A percentile compares a stretch with the other conserved stretches of the same genome.
phyloP scores from a whole-genome alignment of 2,113 vertebrate genomes.

The Clarias magur region DNA sequence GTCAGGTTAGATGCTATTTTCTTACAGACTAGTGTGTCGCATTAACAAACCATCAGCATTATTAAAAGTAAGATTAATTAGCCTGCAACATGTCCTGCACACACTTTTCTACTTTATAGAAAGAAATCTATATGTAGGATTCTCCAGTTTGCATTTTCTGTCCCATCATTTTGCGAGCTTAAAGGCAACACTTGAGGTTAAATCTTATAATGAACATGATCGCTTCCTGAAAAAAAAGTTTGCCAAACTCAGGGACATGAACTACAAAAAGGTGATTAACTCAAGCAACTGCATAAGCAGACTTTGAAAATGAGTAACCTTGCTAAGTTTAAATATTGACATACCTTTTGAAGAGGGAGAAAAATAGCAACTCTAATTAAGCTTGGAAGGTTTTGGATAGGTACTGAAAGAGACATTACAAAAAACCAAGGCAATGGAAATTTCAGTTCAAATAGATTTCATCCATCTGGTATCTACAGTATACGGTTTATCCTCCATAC shows the following conservation, averaged over 20 bases:
- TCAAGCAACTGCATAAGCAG: not conserved
- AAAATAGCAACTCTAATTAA: not conserved
- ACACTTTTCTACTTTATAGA: not conserved
- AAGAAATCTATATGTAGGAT: no score
- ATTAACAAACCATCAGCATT: not conserved
- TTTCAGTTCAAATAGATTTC: not conserved
- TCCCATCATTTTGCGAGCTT: not conserved
- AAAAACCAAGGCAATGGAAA: not conserved
- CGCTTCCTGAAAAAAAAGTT: not conserved
- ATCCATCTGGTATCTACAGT: no score
- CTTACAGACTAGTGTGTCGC: not conserved
- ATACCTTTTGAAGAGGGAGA: not conserved
- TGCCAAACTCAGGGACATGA: not conserved
- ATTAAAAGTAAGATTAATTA: not conserved
- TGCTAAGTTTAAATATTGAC: not conserved
- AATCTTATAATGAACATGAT: not conserved
- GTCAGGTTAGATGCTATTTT: not conserved
- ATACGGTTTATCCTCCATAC: no score
- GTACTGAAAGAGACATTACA: not conserved
- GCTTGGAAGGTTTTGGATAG: not conserved
- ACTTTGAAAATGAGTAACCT: not conserved
- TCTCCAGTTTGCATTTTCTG: not conserved
- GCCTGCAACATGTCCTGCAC: not conserved
- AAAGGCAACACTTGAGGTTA: not conserved
- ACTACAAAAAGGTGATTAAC: not conserved